Conservation (phyloP, 2,888 invertebrate species). For the Coelinius sp. region DNA sequence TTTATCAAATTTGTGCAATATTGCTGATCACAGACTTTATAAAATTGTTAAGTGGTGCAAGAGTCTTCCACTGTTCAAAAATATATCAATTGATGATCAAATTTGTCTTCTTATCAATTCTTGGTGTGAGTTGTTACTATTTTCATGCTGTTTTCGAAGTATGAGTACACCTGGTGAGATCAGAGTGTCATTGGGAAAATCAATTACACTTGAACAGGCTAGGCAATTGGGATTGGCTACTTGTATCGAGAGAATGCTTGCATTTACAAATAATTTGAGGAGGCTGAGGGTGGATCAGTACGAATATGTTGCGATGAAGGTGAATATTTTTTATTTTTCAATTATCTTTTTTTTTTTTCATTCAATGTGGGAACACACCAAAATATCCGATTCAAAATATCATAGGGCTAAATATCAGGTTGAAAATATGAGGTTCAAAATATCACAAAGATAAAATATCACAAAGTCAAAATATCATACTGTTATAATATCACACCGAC, state of each 20-base stretch:
- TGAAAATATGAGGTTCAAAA: too few relatives aligned
- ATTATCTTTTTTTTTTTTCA: neutral
- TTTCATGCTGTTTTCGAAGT: constrained; percentile 95
- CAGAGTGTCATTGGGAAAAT: constrained; percentile 78
- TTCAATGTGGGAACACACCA: too few relatives aligned
- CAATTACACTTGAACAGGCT: constrained; percentile 78
- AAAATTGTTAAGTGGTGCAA: constrained; percentile 99
- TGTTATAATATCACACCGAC: too few relatives aligned
- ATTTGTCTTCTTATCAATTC: constrained; percentile 96
- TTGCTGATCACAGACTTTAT: constrained; percentile 95
- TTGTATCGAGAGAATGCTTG: constrained; percentile 94
- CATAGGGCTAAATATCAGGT: too few relatives aligned
- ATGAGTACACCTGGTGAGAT: constrained; percentile 92
- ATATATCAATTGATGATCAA: constrained; percentile 98
- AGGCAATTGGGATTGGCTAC: constrained; percentile 84
- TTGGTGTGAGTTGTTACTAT: constrained; percentile 94
- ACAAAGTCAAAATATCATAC: too few relatives aligned
- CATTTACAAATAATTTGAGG: constrained; percentile 93
- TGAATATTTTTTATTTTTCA: constrained; percentile 66
- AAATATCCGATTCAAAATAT: too few relatives aligned
- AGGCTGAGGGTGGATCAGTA: constrained; percentile 92
- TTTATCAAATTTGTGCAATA: constrained; percentile 91
- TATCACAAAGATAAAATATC: too few relatives aligned
- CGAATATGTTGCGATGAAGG: constrained; percentile 97
- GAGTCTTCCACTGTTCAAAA: constrained; percentile 95